phyloP scores from a whole-genome alignment of 2,113 vertebrate species.

The Lichenostomus cassidix region DNA sequence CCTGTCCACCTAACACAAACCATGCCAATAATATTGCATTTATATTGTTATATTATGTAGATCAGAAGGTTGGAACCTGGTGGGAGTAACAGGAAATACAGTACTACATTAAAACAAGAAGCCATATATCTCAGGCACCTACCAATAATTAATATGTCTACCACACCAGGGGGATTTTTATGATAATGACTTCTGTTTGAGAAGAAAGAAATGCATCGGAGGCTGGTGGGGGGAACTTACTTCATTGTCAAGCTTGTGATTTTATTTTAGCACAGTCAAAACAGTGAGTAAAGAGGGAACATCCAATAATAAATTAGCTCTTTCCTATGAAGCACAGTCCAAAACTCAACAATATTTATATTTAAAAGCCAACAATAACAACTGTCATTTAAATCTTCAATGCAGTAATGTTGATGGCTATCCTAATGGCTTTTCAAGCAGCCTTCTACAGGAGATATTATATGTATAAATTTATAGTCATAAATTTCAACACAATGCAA shows the following conservation, averaged over 20 bases:
- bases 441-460: neutral
- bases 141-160: neutral
- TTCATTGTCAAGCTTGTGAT: neutral
- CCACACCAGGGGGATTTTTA: neutral
- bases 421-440: neutral
- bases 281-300: neutral
- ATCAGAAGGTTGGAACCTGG: neutral
- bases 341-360: neutral
- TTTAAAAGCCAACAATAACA: neutral
- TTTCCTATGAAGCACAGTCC: neutral
- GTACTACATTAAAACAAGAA: neutral
- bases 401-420: neutral
- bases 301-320: neutral
- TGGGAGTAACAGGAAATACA: neutral
- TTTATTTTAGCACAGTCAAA: neutral
- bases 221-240: neutral
- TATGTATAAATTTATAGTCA: neutral
- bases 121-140: neutral
- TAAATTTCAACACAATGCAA: neutral
- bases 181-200: neutral
- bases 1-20: neutral
- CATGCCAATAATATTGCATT: neutral
- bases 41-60: too few species aligned
- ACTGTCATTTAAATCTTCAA: neutral
- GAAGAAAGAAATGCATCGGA: neutral